Conservation (phyloP, 2,888 invertebrate species). For the Andrena minutula region DNA sequence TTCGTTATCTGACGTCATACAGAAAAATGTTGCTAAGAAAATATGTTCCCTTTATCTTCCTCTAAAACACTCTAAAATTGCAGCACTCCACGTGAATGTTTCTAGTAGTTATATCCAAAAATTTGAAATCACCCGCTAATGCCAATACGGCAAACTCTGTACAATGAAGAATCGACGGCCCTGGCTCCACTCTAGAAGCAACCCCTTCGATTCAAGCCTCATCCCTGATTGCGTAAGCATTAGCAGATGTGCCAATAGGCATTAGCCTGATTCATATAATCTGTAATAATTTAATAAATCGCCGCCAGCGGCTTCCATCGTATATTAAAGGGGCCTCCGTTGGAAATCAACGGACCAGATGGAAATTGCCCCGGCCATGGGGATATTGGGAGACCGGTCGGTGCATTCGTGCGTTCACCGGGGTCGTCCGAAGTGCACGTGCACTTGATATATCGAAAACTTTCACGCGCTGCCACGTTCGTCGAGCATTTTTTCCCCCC, state of each 20-base stretch:
- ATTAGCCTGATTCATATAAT: conserved; percentile 47
- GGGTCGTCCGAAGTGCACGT: background rate
- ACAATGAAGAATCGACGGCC: background rate
- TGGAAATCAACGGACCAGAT: conserved; percentile 13
- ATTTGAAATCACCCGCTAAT: background rate
- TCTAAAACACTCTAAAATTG: too few relatives aligned
- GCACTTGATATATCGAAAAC: conserved; percentile 17
- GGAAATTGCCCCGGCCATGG: conserved; percentile 12
- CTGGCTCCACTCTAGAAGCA: background rate
- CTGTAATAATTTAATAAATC: conserved; percentile 47
- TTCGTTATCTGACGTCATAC: too few relatives aligned
- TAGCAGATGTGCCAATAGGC: conserved; percentile 22
- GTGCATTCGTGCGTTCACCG: conserved; percentile 25
- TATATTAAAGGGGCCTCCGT: background rate
- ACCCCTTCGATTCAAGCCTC: background rate
- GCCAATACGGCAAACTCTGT: background rate
- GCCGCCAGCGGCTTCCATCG: background rate
- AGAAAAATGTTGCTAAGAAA: too few relatives aligned
- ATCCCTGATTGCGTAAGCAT: conserved; percentile 18
- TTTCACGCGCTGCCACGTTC: conserved; percentile 23
- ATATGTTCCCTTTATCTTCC: too few relatives aligned
- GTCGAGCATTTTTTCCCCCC: background rate
- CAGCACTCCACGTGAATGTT: too few relatives aligned
- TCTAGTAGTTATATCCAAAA: too few relatives aligned
- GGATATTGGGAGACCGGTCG: conserved; percentile 22